Evolutionary conservation across 2,113 vertebrate species (phyloP).

Genomic region (Grantiella picta): DNA sequence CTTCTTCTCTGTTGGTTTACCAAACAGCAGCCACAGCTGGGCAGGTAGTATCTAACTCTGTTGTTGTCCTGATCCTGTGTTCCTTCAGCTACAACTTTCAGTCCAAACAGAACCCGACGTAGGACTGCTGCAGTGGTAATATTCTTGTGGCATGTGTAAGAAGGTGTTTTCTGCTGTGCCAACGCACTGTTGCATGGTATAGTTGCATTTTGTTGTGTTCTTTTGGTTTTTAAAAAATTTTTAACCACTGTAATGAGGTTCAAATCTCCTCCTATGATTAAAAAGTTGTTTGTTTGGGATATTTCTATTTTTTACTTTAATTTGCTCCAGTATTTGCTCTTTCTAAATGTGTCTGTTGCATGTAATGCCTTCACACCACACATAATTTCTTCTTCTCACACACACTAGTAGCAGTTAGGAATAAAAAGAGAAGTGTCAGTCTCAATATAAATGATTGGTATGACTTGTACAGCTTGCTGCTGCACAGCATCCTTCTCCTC

Average conservation of each 20-base stretch:
- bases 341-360: neutral
- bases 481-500: neutral
- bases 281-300: neutral
- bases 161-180: neutral
- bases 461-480: neutral
- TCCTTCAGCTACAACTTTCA: neutral
- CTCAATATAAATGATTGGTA: neutral
- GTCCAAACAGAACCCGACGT: neutral
- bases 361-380: neutral
- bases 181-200: fast-evolving
- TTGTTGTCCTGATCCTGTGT: neutral
- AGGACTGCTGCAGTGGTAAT: neutral
- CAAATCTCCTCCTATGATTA: neutral
- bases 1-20: neutral
- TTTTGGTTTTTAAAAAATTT: too few relatives aligned
- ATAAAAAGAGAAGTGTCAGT: neutral
- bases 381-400: neutral
- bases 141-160: neutral
- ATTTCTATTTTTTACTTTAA: neutral
- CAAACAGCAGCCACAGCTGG: neutral
- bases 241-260: neutral
- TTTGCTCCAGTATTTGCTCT: neutral
- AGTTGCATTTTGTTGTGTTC: neutral
- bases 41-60: neutral
- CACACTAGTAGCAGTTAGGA: neutral